Conservation (phyloP, 2,113 vertebrate genomes). For the Colaptes auratus region DNA sequence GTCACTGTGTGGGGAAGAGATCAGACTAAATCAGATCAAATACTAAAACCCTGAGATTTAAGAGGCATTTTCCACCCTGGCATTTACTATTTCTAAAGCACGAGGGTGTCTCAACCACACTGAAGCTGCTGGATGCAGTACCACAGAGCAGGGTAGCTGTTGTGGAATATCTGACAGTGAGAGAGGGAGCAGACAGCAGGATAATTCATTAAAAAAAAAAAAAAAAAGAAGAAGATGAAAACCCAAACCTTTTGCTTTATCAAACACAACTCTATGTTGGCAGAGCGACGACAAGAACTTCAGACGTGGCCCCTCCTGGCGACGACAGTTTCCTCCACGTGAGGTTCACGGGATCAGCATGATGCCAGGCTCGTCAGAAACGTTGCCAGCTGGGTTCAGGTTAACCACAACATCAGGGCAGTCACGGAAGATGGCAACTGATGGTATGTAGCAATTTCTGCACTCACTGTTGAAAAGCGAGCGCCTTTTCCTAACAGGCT, state of each 20-base stretch:
- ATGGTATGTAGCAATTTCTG: slow-evolving; percentile 79
- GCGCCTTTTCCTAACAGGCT: background rate
- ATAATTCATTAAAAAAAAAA: background rate
- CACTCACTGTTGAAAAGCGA: background rate
- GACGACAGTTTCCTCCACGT: slow-evolving; percentile 93
- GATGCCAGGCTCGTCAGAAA: slow-evolving; percentile 98
- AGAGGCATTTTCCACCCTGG: background rate
- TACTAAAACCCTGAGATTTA: background rate
- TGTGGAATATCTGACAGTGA: background rate
- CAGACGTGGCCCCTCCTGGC: slow-evolving; percentile 90
- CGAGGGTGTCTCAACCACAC: background rate
- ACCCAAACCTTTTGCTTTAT: background rate
- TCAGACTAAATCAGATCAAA: background rate
- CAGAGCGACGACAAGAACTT: slow-evolving; percentile 94
- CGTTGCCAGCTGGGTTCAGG: slow-evolving; percentile 94
- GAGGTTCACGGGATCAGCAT: slow-evolving; percentile 98
- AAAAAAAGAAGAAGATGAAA: too few species aligned
- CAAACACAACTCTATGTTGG: slow-evolving; percentile 16
- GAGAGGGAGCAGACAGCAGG: background rate
- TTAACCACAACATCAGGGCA: slow-evolving; percentile 93
- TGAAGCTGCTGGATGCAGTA: background rate
- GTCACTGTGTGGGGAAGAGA: background rate
- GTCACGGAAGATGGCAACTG: slow-evolving; percentile 89
- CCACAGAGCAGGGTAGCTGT: background rate
- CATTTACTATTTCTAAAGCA: background rate